Evolutionary conservation across 2,797 vertebrate genomes (phyloP).

Genomic region (Aplochiton taeniatus): DNA sequence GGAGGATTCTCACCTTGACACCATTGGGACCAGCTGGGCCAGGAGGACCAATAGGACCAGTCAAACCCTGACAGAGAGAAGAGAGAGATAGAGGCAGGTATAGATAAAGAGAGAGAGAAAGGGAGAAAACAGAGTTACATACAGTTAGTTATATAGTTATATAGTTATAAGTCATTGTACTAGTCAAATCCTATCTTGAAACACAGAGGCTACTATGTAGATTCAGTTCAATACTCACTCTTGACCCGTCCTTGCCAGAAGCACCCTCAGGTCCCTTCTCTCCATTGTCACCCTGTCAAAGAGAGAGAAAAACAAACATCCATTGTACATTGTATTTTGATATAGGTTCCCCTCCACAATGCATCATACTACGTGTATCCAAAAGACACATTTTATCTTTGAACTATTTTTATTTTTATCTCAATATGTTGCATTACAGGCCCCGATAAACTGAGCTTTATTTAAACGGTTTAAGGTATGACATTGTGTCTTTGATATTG

Average conservation of each 20-base stretch:
- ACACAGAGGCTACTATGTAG: background rate
- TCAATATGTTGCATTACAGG: too few species aligned
- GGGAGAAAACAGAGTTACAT: background rate
- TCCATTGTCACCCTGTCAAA: slow-evolving; percentile 87
- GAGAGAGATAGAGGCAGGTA: background rate
- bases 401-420: too few species aligned
- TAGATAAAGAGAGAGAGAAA: slow-evolving; percentile 6
- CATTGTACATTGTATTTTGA: background rate
- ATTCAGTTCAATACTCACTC: slow-evolving; percentile 78
- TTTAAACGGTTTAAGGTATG: too few species aligned
- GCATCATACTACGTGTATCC: too few species aligned
- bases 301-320: slow-evolving; percentile 17
- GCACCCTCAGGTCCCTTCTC: slow-evolving; percentile 94
- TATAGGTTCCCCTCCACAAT: too few species aligned
- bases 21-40: slow-evolving; percentile 92
- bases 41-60: slow-evolving; percentile 93
- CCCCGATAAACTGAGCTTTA: too few species aligned
- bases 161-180: too few species aligned
- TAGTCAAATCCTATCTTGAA: too few species aligned
- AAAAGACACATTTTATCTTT: too few species aligned
- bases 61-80: slow-evolving; percentile 82
- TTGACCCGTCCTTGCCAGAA: slow-evolving; percentile 90
- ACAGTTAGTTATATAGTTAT: background rate
- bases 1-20: slow-evolving; percentile 82
- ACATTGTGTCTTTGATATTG: too few species aligned